Percentiles rank a stretch among this genome's conserved stretches.
These are phyloP conservation scores for Ridgeia piscesae DNA, from an alignment of 1,140 invertebrate genomes.

Conservation along the genomic window DNA sequence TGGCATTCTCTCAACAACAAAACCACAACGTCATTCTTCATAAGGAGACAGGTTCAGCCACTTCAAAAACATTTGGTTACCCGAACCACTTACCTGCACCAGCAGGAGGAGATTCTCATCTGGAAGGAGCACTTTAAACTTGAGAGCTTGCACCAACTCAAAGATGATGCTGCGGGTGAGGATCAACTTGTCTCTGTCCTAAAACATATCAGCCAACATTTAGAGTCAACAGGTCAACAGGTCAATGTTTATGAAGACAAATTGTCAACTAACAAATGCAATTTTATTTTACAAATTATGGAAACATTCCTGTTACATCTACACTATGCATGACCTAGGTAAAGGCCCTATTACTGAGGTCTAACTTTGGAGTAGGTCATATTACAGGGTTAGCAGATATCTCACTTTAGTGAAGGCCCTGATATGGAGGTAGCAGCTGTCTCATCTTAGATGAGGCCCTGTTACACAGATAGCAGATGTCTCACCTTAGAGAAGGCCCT, in stretches of 20 bases:
- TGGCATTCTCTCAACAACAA: too few species aligned
- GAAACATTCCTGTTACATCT: background rate
- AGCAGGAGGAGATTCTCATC: constrained; percentile 92
- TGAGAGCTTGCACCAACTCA: constrained; percentile 91
- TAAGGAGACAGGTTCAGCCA: too few species aligned
- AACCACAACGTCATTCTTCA: too few species aligned
- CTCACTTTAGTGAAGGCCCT: constrained; percentile 63
- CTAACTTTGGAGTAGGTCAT: constrained; percentile 60
- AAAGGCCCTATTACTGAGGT: background rate
- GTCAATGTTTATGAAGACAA: too few species aligned
- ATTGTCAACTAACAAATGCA: too few species aligned
- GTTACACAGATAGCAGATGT: background rate
- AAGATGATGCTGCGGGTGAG: constrained; percentile 87
- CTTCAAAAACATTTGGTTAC: too few species aligned
- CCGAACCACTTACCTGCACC: constrained; percentile 69
- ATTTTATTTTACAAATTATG: too few species aligned
- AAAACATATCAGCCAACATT: constrained; percentile 21
- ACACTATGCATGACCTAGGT: background rate
- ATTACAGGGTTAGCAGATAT: constrained; percentile 87
- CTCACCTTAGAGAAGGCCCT: constrained; percentile 6
- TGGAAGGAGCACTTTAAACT: constrained; percentile 90
- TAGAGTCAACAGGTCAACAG: too few species aligned
- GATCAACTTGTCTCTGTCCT: constrained; percentile 91
- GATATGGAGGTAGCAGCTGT: background rate
- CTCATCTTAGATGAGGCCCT: background rate